Evolutionary conservation across 1,140 invertebrate species (phyloP), one percentile per base, ranked within the genome.

Genomic region (Lycorma delicatula): DNA sequence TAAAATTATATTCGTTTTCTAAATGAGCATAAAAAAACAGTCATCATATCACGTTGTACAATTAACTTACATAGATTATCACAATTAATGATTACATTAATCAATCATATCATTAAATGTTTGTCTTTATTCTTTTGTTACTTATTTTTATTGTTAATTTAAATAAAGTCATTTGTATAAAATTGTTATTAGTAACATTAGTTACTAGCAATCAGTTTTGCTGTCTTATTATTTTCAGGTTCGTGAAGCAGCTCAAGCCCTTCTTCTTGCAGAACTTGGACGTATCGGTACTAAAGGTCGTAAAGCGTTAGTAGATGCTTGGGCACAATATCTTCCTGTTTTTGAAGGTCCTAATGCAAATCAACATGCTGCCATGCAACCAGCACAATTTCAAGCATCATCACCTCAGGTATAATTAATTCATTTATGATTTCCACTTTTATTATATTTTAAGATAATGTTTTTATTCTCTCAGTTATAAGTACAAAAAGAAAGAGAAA

Each of bases 161-260:
- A 46, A 9, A 46, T 46, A 46, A 9, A 11, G 29, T 6, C 6
- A 34, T 34, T 6, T 6, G 6, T 6, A 34, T 7, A 34, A n/a
- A n/a, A n/a, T n/a, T n/a, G n/a, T n/a, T n/a, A n/a, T n/a, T n/a
- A n/a, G n/a, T n/a, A n/a, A n/a, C n/a, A n/a, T n/a, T n/a, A n/a
- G n/a, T n/a, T n/a, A n/a, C n/a, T n/a, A n/a, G n/a, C n/a, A n/a
- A n/a, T n/a, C n/a, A n/a, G n/a, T n/a, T 27, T 25, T 48, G 9
- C 44, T 46, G 27, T 18, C 47, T 20, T 51, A n/a, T 51, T 26
- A 3, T 46, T 46, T n/a, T 41, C 36, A 85, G 82, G 84, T 91
- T 25, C 75, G 97, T 9, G 93, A 98, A 74, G 96, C 97, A 0
- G 90, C 95, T 0, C 97, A 99, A 71, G 94, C 96, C 22, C 77